Evolutionary conservation across 2,113 vertebrate species (phyloP).

Genomic region (Neofelis nebulosa): DNA sequence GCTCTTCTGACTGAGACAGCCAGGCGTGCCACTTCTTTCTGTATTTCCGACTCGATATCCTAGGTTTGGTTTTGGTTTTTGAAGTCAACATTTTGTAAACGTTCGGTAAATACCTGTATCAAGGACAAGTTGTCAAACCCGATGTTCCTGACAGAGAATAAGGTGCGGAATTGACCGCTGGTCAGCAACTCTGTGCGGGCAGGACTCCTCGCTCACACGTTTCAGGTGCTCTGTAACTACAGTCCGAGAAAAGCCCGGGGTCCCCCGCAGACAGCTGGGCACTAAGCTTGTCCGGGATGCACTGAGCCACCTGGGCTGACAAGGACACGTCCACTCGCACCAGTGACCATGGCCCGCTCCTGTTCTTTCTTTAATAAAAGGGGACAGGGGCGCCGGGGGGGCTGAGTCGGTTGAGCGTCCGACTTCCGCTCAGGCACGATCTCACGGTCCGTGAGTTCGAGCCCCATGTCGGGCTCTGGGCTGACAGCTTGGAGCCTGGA

Average conservation of each 20-base stretch:
- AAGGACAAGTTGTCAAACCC: neutral
- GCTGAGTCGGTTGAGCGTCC: too few species aligned
- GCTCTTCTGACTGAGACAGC: neutral
- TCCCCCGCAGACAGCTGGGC: neutral
- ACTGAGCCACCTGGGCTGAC: neutral
- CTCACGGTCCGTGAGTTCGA: too few species aligned
- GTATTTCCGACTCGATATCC: neutral
- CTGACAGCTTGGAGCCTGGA: too few species aligned
- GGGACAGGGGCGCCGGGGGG: neutral
- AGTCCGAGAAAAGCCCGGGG: neutral
- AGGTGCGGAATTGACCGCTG: neutral
- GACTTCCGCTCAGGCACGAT: too few species aligned
- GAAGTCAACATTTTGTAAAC: neutral
- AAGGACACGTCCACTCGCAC: accelerated
- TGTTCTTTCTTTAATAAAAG: neutral
- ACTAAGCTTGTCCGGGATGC: neutral
- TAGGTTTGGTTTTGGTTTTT: neutral
- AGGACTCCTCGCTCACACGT: neutral
- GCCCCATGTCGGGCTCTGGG: too few species aligned
- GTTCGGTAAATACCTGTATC: neutral
- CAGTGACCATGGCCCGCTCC: neutral
- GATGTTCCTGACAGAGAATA: neutral
- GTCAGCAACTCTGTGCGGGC: neutral
- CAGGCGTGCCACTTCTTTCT: neutral
- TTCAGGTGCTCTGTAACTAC: neutral